Evolutionary conservation across 2,888 invertebrate genomes (phyloP).

Genomic region (Linnaemya tessellans): DNA sequence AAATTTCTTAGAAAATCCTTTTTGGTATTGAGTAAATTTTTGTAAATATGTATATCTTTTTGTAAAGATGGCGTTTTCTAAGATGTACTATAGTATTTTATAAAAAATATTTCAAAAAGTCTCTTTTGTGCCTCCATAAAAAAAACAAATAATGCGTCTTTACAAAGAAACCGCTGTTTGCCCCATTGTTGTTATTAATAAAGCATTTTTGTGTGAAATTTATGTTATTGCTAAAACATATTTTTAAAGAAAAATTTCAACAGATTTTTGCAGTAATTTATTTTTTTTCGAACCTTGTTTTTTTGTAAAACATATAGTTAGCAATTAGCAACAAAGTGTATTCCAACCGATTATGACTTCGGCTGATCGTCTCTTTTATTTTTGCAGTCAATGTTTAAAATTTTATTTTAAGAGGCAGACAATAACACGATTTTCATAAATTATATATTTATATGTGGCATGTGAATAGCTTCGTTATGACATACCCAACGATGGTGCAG

Average conservation of each 20-base stretch:
- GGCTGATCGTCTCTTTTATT: slow-evolving; percentile 15
- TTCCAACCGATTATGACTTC: slow-evolving; percentile 28
- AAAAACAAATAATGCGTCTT: background rate
- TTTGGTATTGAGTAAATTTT: too few relatives aligned
- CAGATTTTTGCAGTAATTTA: slow-evolving; percentile 19
- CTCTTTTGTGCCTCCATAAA: background rate
- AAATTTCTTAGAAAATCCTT: too few relatives aligned
- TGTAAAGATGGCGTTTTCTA: too few relatives aligned
- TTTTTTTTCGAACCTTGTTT: slow-evolving; percentile 55
- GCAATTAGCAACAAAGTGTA: slow-evolving; percentile 1
- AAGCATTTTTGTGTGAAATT: background rate
- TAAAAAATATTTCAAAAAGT: too few relatives aligned
- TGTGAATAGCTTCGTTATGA: slow-evolving; percentile 58
- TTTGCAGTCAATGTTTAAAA: slow-evolving; percentile 1
- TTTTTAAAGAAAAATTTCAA: background rate
- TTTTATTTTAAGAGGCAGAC: slow-evolving; percentile 52
- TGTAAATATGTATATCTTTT: too few relatives aligned
- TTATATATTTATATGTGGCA: slow-evolving; percentile 55
- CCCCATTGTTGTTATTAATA: background rate
- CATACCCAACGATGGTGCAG: slow-evolving; percentile 1
- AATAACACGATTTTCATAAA: slow-evolving; percentile 62
- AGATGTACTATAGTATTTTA: too few relatives aligned
- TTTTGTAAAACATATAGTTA: background rate
- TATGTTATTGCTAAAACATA: background rate
- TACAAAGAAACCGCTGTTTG: background rate